Base-by-base conservation (phyloP, 2,888 invertebrate species). In the Platycnemis pennipes region DNA sequence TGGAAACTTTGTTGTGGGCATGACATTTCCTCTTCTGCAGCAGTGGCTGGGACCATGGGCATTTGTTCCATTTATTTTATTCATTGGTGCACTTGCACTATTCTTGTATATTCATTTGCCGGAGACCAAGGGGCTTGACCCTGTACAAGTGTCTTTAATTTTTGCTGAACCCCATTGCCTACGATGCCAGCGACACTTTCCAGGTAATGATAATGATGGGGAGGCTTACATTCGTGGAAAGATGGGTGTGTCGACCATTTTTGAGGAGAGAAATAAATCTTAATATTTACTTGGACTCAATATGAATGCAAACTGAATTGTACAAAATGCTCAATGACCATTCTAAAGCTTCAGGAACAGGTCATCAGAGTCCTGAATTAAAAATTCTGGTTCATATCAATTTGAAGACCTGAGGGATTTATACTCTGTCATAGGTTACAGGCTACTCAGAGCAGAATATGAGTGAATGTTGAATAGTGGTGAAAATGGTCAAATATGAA, bases 1-100 rank as follows among this genome's bases (percentile, higher is more conserved):
- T 0, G 98, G 98, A 87, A 99, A 99, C 97, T 98, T 99, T 96
- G 96, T 98, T 8, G 98, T 99, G 95, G 99, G 98, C 56, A 98
- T 99, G 97, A 97, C 97, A 44, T 98, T 99, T 96, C 98, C 98
- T 16, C 96, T 97, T 22, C 96, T 98, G 96, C 97, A 98, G 95
- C 96, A 96, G 31, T 95, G 96, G 53, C 97, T 98, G 95, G 98
- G 98, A 0, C 97, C 98, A 2, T 98, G 97, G 95, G 98, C 98
- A 11, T 99, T 99, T 96, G 96, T 98, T 31, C 97, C 98, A 94
- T 99, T 98, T 96, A 97, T 98, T 0, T 96, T 96, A 0, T 95
- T 97, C 95, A 97, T 97, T 5, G 96, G 97, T 1, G 96, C 97
- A 0, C 96, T 98, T 0, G 97, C 97, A 94, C 95, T 97, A 19